Evolutionary conservation across 2,888 invertebrate genomes (phyloP).

Genomic region (Melinaea marsaeus): DNA sequence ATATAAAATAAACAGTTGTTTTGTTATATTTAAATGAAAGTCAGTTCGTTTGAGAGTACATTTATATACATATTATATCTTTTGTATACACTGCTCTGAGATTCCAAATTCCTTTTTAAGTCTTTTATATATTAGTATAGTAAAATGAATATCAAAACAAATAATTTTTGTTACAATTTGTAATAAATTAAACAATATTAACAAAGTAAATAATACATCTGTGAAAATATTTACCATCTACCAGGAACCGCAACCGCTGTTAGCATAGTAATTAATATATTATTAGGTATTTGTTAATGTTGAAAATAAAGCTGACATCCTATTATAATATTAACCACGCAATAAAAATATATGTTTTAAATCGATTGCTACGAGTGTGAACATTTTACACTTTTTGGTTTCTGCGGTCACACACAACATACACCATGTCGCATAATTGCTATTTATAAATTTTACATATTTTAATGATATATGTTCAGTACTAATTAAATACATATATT

Average conservation of each 20-base stretch:
- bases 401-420: conserved; percentile 18
- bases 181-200: background rate
- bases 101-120: no score
- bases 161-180: background rate
- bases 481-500: no score
- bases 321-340: conserved; percentile 26
- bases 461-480: background rate
- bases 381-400: conserved; percentile 30
- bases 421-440: background rate
- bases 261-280: conserved; percentile 1
- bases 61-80: no score
- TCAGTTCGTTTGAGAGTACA: no score
- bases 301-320: conserved; percentile 17
- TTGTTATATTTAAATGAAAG: no score
- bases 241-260: conserved; percentile 6
- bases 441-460: conserved; percentile 11
- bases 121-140: no score
- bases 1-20: no score
- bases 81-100: no score
- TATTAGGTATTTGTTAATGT: background rate
- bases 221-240: background rate
- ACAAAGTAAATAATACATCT: background rate
- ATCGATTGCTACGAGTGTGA: conserved; percentile 21
- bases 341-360: conserved; percentile 29
- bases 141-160: no score